These are phyloP conservation scores for Aphrophora alni DNA, from an alignment of 2,888 invertebrate species.

Conservation along the genomic window DNA sequence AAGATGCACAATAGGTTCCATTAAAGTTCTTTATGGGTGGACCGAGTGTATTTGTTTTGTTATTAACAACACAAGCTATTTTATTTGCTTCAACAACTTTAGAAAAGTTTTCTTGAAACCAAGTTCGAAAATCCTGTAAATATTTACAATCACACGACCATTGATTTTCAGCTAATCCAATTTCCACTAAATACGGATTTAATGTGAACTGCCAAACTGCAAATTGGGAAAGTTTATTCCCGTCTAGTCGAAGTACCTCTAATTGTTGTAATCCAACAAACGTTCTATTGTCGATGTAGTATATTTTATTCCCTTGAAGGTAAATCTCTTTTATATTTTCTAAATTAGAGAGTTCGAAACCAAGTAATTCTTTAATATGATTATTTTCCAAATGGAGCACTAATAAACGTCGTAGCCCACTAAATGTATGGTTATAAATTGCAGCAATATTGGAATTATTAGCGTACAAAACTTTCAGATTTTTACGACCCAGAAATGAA, in stretches of 20 bases:
- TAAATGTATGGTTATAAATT: conserved; percentile 89
- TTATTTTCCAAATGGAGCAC: conserved; percentile 89
- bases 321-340: conserved; percentile 85
- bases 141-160: conserved; percentile 93
- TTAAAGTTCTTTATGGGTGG: conserved; percentile 78
- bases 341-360: conserved; percentile 82
- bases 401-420: conserved; percentile 79
- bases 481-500: conserved; percentile 90
- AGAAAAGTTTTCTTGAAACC: conserved; percentile 78
- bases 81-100: conserved; percentile 81
- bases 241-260: conserved; percentile 83
- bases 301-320: conserved; percentile 84
- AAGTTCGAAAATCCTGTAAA: conserved; percentile 77
- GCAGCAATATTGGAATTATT: conserved; percentile 87
- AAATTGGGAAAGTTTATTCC: conserved; percentile 81
- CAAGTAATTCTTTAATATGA: conserved; percentile 77
- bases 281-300: conserved; percentile 83
- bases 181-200: conserved; percentile 87
- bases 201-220: conserved; percentile 84
- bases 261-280: conserved; percentile 81
- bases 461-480: conserved; percentile 83
- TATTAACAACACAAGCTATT: conserved; percentile 78
- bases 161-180: conserved; percentile 81
- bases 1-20: conserved; percentile 72
- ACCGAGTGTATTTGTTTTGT: conserved; percentile 72